These are phyloP conservation scores for Salticus scenicus DNA, from an alignment of 2,888 invertebrate genomes.

Conservation along the genomic window DNA sequence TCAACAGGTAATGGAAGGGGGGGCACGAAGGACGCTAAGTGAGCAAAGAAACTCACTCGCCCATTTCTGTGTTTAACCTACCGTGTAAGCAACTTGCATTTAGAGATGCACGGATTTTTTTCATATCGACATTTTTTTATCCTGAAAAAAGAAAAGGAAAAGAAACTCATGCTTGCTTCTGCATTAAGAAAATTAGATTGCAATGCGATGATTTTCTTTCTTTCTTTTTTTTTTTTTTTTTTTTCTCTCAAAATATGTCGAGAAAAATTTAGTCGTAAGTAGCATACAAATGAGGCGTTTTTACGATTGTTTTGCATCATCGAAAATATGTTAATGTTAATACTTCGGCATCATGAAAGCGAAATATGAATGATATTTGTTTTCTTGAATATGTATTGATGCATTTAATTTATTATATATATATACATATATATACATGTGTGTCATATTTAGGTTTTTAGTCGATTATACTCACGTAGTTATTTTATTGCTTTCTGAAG, in stretches of 20 bases:
- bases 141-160: background rate
- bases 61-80: slow-evolving; percentile 40
- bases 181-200: background rate
- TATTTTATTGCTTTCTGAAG: too few species aligned
- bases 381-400: too few species aligned
- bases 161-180: too few species aligned
- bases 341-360: too few species aligned
- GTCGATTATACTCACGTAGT: too few species aligned
- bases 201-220: background rate
- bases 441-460: too few species aligned
- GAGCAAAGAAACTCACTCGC: slow-evolving; percentile 25
- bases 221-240: background rate
- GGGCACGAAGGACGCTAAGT: slow-evolving; percentile 19
- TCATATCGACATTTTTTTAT: background rate
- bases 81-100: slow-evolving; percentile 50
- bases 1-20: background rate
- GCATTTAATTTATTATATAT: too few species aligned
- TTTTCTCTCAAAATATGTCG: background rate
- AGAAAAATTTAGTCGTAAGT: background rate
- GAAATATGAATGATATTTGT: too few species aligned
- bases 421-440: too few species aligned
- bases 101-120: background rate
- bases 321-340: too few species aligned
- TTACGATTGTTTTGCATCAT: background rate
- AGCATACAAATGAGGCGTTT: background rate